Base-by-base conservation (phyloP, 2,888 invertebrate genomes). In the Pollenia amentaria region DNA sequence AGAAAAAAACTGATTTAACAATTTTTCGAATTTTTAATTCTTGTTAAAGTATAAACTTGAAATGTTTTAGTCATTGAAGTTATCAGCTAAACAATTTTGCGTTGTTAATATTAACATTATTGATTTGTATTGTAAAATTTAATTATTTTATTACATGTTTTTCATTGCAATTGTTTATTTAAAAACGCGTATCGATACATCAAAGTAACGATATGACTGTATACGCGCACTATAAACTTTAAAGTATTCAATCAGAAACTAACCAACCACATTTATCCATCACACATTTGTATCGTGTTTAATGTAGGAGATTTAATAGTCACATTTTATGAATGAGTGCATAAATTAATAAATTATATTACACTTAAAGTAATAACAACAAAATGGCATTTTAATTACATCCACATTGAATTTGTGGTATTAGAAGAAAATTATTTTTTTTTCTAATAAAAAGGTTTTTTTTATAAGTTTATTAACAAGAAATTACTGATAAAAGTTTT, bases 201-300 rank as follows among this genome's bases (percentile, higher is more conserved):
- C 7, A 29, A 29, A 29, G 6, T 29, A 6, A 29, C 6, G 6
- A 29, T 6, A 6, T 29, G 29, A 29, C n/a, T 51, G 18, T 46
- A 48, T 46, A 10, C 1, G 3, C 29, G 48, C 21, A 51, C 7
- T 42, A 10, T 9, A 10, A 8, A 14, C 44, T 7, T 65, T 11
- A 21, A 21, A 8, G 21, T 55, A 8, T 51, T 1, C 11, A 21
- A 8, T 18, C 18, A 42, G 38, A 53, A 21, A 38, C 29, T 14
- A 11, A 40, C 12, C n/a, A 57, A 67, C 46, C 67, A n/a, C 18
- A 46, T 40, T 70, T 40, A 48, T 62, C 60, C 42, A 51, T 70
- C 67, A 81, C 67, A 67, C 64, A 44, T 62, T 77, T 62, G 12
- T 40, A 77, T 46, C 62, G 83, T 83, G 64, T 64, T 83, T 18